Evolutionary conservation across 2,797 vertebrate genomes (phyloP).

Genomic region (Buceros bicornis): DNA sequence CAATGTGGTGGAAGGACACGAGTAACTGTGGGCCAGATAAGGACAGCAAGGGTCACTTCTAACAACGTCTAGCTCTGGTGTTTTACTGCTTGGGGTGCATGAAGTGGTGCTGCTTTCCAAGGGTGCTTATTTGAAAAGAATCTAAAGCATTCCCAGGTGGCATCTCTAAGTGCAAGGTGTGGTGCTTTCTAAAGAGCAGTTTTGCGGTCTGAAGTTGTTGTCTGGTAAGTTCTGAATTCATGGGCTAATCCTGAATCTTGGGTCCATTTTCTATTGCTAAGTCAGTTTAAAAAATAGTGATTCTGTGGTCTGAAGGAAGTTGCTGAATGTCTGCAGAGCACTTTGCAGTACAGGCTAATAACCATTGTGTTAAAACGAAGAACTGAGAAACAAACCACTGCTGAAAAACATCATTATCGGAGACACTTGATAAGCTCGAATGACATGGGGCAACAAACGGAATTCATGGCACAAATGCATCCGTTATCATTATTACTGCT

Average conservation of each 20-base stretch:
- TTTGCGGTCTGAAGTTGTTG: not conserved
- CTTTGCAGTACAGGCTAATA: not conserved
- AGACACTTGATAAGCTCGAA: not conserved
- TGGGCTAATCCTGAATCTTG: not conserved
- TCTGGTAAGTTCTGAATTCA: not conserved
- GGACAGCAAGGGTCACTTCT: not conserved
- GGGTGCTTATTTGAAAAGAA: not conserved
- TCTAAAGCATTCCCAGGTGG: not conserved
- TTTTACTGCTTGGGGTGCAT: not conserved
- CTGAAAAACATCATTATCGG: not conserved
- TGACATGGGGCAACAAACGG: not conserved
- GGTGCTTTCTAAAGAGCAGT: not conserved
- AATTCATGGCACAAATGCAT: not conserved
- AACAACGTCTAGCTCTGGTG: not conserved
- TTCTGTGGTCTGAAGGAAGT: not conserved
- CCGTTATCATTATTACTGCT: not conserved
- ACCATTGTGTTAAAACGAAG: not conserved
- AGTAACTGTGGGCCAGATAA: accelerated
- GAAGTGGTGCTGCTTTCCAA: not conserved
- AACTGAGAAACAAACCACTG: not conserved
- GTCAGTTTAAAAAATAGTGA: not conserved
- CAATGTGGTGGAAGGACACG: accelerated
- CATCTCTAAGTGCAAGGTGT: not conserved
- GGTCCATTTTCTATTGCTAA: not conserved
- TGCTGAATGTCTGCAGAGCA: not conserved